Evolutionary conservation across 2,797 vertebrate species (phyloP), one percentile per base, ranked within the genome.

Genomic region (Melanotaenia nigrans): DNA sequence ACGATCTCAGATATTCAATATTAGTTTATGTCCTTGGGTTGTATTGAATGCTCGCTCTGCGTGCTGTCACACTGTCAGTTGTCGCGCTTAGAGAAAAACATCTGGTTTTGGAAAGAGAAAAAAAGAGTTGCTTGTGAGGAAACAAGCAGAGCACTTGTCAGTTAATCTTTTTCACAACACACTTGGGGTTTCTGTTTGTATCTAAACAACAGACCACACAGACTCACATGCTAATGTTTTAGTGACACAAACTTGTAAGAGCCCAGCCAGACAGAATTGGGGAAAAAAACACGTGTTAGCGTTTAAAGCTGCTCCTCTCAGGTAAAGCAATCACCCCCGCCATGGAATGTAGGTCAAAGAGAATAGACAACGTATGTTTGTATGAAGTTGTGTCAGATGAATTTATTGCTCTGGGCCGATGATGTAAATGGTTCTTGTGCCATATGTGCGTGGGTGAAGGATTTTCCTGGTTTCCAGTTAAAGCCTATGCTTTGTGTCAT

Each of bases 321-420:
- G 90, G 91, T 93, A 92, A 89, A 89, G 81, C 40, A 47, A 84
- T 90, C 88, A 90, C 84, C 84, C 85, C 33, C 1, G 38, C 76
- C 56, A 2, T 75, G 84, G 88, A 91, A 93, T 91, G 84, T 90
- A 89, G 88, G 86, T 90, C 90, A 86, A 78, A 75, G 55, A 78
- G 59, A 87, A 60, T 65, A 55, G 72, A 82, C 76, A 68, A 68
- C 62, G 60, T 74, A 71, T 74, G 73, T 55, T 51, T 56, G 49
- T 42, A 14, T 49, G 69, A 54, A 65, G 40, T 67, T 84, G 57
- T 83, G 63, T 82, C 71, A 56, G 71, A 83, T 88, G 74, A 77
- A 82, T 79, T 78, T 1, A 86, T 75, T 78, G 71, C 42, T 65
- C 63, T 64, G 45, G 57, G 76, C 51, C 18, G 1, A 1, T 69